These are phyloP conservation scores for Bombycilla garrulus DNA, from an alignment of 2,113 vertebrate genomes.

Conservation along the genomic window DNA sequence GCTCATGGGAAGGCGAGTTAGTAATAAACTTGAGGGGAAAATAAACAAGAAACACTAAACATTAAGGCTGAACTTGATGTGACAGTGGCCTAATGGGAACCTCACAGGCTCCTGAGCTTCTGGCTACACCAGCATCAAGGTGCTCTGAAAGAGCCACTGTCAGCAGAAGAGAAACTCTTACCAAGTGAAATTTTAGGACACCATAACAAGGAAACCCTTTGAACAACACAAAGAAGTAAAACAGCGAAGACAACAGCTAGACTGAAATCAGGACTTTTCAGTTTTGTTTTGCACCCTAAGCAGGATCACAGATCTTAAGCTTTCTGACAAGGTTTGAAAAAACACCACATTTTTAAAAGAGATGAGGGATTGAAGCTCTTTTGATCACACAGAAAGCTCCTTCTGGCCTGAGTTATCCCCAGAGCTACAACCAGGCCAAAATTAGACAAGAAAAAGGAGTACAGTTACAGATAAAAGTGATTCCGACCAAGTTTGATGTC, in stretches of 20 bases:
- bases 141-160: neutral
- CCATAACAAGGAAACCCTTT: neutral
- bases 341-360: neutral
- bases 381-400: neutral
- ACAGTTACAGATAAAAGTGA: neutral
- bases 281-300: neutral
- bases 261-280: neutral
- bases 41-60: fast-evolving
- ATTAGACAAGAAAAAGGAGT: neutral
- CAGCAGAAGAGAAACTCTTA: neutral
- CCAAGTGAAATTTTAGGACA: neutral
- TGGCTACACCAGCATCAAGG: neutral
- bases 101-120: neutral
- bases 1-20: neutral
- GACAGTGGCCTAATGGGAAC: neutral
- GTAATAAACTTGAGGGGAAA: neutral
- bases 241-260: neutral
- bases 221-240: neutral
- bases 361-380: neutral
- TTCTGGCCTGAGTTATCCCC: neutral
- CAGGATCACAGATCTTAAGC: neutral
- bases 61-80: neutral
- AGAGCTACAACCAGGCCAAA: neutral
- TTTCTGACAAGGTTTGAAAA: neutral
- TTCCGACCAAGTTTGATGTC: neutral